Base-by-base conservation (phyloP, 2,888 invertebrate species). In the Cancer borealis region DNA sequence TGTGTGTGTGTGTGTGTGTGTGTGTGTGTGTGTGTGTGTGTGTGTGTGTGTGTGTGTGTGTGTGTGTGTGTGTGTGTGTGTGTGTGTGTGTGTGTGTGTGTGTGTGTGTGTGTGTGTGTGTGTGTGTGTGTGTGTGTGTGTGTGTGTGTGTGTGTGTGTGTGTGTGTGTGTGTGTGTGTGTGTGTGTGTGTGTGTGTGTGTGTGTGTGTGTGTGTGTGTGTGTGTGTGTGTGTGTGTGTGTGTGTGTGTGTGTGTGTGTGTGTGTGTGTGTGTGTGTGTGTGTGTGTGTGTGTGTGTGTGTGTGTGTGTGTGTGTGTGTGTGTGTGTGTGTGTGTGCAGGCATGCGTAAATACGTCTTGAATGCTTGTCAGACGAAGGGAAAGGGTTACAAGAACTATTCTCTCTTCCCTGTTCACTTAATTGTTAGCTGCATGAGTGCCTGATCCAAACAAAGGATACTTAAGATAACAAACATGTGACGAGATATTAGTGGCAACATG, bases 211-310 rank as follows among this genome's bases (percentile, higher is more conserved):
- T 66, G 66, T 54, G 66, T 66, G 66, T 17, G 66, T 66, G 66
- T 17, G 66, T 17, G 66, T 66, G 66, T 66, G 66, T 17, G 66
- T 66, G 66, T 66, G 66, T 54, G 66, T 66, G 66, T 66, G 66
- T 66, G 66, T 66, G 66, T 66, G 66, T 54, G 66, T 66, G 66
- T 66, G 66, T 66, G 66, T 66, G 66, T 66, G 66, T 79, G 79
- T 26, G 26, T 79, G 79, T 79, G 79, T 79, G 79, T 79, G 79
- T 79, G 79, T 79, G 79, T 79, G 79, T 79, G 79, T 79, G 79
- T 79, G 79, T 26, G 79, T 79, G 79, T 26, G 79, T 26, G 73
- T 73, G 73, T n/a, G 73, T 73, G 73, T n/a, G 73, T 73, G 73
- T 73, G 73, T 73, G 73, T 73, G 73, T n/a, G 73, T 73, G 73